Base-by-base conservation (phyloP, 2,113 vertebrate genomes). In the Eolophus roseicapilla region DNA sequence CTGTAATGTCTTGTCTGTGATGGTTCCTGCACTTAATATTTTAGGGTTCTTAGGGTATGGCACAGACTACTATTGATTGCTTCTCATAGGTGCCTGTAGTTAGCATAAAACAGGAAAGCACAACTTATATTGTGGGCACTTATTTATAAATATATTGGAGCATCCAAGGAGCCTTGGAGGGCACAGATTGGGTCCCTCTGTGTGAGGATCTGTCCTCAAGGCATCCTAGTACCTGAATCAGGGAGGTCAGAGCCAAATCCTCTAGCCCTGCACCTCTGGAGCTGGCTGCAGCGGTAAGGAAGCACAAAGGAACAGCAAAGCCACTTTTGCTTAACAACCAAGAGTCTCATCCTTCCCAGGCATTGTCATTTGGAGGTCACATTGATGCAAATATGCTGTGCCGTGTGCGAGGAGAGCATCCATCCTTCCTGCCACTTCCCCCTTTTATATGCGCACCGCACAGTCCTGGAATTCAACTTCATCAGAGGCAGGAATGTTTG, bases 21-120 rank as follows among this genome's bases (percentile, higher is more conserved):
- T 80, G 81, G 91, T 92, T 97, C 95, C 95, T 96, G 95, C 87
- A 95, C 87, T 95, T 95, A 97, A 43, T 73, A 60, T 92, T 95
- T 95, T 92, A 69, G 96, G 94, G 91, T 95, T 94, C 95, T 76
- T 69, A 94, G 87, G 74, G 70, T 82, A 94, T 92, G 93, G 91
- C 93, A 84, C 89, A 95, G 94, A 89, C 94, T 81, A 0, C 46
- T 95, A 95, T 93, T 62, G 94, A 97, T 97, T 0, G 10, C 62
- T 89, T 35, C 92, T 91, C 75, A 71, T 7, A 84, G 88, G 80
- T 97, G 95, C 80, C 91, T 88, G 93, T 71, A 92, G 96, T 91
- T 92, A 84, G 75, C 81, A 37, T 76, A 85, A 91, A 94, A 69
- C 81, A 87, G 81, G 89, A 90, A 90, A 76, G 73, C 18, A 73